A percentile compares a stretch with the other conserved stretches of the same genome.
phyloP scores from a whole-genome alignment of 2,888 invertebrate genomes.

The Acheta domesticus region DNA sequence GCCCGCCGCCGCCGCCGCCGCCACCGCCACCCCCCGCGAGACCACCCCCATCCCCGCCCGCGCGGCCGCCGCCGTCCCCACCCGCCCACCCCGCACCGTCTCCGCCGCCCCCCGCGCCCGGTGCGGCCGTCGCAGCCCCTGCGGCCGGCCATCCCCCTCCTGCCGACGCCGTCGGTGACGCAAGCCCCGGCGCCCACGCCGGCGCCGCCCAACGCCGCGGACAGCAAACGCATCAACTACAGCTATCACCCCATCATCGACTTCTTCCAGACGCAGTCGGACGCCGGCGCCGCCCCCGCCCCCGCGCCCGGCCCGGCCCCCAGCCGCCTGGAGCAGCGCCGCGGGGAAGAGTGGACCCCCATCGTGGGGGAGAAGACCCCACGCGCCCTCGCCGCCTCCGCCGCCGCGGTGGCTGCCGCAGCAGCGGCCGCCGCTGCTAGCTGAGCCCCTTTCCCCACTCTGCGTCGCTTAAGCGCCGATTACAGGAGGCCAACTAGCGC shows the following conservation, averaged over 20 bases:
- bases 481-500: too few species aligned
- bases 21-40: not conserved
- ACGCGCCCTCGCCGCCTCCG: not conserved
- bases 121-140: conserved; percentile 19
- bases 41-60: conserved; percentile 24
- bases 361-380: not conserved
- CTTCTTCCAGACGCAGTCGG: conserved; percentile 55
- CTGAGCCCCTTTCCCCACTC: too few species aligned
- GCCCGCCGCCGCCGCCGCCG: conserved; percentile 18
- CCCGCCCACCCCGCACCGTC: too few species aligned
- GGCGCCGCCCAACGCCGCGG: not conserved
- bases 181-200: not conserved
- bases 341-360: not conserved
- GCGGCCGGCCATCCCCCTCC: conserved; percentile 24
- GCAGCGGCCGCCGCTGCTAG: not conserved
- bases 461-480: too few species aligned
- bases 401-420: not conserved
- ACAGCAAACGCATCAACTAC: conserved; percentile 65
- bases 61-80: not conserved
- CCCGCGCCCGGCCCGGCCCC: conserved; percentile 29
- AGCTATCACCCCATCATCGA: conserved; percentile 81
- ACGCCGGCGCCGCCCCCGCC: conserved; percentile 40
- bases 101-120: conserved; percentile 19
- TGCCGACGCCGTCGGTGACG: conserved; percentile 18
- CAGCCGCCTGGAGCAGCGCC: conserved; percentile 28